Percentiles rank a stretch among this genome's conserved stretches.
Conservation (phyloP, 2,888 invertebrate genomes). For the Andrena hattorfiana region DNA sequence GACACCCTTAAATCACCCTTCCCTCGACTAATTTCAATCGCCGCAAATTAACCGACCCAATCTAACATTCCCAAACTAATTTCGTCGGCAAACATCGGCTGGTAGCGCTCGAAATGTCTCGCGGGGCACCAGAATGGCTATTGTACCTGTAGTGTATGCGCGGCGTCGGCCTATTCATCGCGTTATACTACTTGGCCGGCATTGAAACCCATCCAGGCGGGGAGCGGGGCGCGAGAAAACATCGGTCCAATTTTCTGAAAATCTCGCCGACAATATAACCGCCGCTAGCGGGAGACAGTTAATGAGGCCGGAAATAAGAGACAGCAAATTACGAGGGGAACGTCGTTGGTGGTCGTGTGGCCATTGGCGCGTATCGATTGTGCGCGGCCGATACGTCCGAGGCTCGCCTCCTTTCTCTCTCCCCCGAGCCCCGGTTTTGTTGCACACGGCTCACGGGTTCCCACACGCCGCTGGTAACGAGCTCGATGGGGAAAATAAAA, state of each 20-base stretch:
- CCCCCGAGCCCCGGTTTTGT: slow-evolving; percentile 20
- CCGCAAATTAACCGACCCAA: slow-evolving; percentile 19
- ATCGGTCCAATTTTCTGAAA: slow-evolving; percentile 52
- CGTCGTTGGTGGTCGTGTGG: slow-evolving; percentile 34
- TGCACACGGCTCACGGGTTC: slow-evolving; percentile 35
- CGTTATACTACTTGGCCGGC: slow-evolving; percentile 6
- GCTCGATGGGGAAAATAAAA: slow-evolving; percentile 42
- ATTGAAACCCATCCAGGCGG: slow-evolving; percentile 27
- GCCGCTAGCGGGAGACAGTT: slow-evolving; percentile 28
- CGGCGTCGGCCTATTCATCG: slow-evolving; percentile 34
- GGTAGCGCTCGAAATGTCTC: not conserved
- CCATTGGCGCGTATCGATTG: slow-evolving; percentile 54
- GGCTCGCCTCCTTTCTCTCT: slow-evolving; percentile 23
- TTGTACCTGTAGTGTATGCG: not conserved
- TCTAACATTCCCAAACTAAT: slow-evolving; percentile 22
- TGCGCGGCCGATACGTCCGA: slow-evolving; percentile 49
- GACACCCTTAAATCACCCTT: slow-evolving; percentile 11
- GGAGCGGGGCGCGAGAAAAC: slow-evolving; percentile 17
- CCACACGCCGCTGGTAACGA: slow-evolving; percentile 42
- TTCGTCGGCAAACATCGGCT: slow-evolving; percentile 28
- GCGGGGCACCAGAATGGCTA: not conserved
- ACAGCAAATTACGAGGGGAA: slow-evolving; percentile 49
- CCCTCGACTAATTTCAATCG: slow-evolving; percentile 13
- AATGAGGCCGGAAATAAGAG: slow-evolving; percentile 61
- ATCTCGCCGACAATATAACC: slow-evolving; percentile 39